A percentile compares a stretch with the other conserved stretches of the same genome.
Conservation (phyloP, 2,888 invertebrate species). For the Quadriops clusia region DNA sequence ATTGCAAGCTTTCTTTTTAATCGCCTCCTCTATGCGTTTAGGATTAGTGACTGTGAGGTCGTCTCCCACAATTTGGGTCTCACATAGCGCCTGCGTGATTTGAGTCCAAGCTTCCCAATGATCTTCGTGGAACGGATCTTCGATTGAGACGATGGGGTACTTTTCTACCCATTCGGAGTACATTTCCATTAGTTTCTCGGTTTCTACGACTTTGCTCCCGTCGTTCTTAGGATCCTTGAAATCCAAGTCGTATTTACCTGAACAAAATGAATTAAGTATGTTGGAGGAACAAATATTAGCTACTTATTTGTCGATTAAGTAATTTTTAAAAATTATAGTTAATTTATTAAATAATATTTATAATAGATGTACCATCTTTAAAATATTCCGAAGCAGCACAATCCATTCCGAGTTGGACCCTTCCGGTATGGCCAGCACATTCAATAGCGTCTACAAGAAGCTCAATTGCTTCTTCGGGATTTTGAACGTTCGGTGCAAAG, state of each 20-base stretch:
- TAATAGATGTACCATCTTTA: constrained; percentile 46
- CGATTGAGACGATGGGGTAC: constrained; percentile 87
- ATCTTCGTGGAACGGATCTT: constrained; percentile 98
- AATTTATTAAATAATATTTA: background rate
- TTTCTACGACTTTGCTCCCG: constrained; percentile 60
- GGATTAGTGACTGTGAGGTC: constrained; percentile 91
- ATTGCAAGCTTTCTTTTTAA: constrained; percentile 94
- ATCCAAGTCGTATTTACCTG: constrained; percentile 70
- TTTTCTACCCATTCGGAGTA: constrained; percentile 67
- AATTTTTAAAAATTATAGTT: constrained; percentile 31
- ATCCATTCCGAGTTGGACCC: constrained; percentile 95
- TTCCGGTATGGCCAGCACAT: constrained; percentile 90
- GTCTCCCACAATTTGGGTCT: constrained; percentile 83
- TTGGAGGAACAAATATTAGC: too few species aligned
- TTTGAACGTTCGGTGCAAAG: constrained; percentile 92
- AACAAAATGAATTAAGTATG: too few species aligned
- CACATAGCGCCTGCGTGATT: constrained; percentile 59
- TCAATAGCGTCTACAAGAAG: constrained; percentile 78
- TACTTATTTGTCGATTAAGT: too few species aligned
- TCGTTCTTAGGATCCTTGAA: constrained; percentile 90
- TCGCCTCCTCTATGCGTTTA: constrained; percentile 78
- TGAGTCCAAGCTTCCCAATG: constrained; percentile 90
- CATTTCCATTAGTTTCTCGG: constrained; percentile 69
- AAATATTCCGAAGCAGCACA: constrained; percentile 95
- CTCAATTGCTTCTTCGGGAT: constrained; percentile 84